Conservation (phyloP, 1,140 invertebrate genomes). For the Zaprionus camerounensis region DNA sequence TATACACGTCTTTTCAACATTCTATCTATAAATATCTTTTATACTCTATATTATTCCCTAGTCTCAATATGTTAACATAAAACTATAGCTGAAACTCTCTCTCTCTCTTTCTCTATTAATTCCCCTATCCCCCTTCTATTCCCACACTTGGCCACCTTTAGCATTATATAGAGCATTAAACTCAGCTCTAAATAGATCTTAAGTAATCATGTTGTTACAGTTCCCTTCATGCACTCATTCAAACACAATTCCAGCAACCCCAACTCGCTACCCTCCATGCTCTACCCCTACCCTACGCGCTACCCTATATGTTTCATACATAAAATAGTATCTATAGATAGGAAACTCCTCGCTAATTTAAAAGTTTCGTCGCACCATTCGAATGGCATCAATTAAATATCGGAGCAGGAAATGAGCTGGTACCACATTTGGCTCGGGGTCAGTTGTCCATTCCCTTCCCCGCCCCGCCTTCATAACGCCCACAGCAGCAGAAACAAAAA, state of each 20-base stretch:
- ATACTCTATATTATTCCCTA: no score
- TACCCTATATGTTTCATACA: neutral
- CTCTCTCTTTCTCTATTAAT: no score
- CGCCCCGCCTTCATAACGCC: conserved; percentile 2
- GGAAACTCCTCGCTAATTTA: neutral
- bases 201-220: conserved; percentile 9
- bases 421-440: neutral
- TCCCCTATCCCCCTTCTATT: neutral
- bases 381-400: neutral
- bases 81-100: no score
- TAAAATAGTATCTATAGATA: neutral
- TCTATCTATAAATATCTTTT: no score
- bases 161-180: neutral
- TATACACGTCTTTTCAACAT: no score
- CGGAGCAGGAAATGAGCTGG: neutral
- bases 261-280: neutral
- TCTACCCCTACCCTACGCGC: neutral
- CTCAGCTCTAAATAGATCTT: neutral
- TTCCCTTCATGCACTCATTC: neutral
- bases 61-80: no score
- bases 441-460: neutral
- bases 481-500: conserved; percentile 15
- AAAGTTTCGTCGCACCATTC: conserved; percentile 4
- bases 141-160: neutral
- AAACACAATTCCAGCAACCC: neutral